Evolutionary conservation across 2,888 invertebrate species (phyloP), one percentile per base, ranked within the genome.

Genomic region (Caenorhabditis afra): DNA sequence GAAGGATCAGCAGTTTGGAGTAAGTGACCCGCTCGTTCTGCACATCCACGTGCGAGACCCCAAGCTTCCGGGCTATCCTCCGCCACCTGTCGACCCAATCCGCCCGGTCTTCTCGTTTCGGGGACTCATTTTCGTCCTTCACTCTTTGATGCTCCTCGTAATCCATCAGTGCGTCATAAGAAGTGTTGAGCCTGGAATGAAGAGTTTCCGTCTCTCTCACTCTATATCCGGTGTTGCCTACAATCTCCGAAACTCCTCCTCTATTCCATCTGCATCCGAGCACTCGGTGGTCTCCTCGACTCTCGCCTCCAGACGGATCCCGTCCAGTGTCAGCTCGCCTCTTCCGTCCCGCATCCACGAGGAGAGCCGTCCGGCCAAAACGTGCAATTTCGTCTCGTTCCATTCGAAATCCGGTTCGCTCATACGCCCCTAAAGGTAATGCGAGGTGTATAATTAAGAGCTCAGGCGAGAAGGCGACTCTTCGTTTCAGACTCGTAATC

Each of bases 81-180:
- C 39, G 53, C 75, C 75, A 75, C 14, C 37, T 45, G 2, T 37
- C 8, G 1, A 52, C 53, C 66, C 66, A 75, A 23, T 61, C 22
- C 0, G 29, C 8, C 10, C 11, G 16, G 0, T 29, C 29, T 29
- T 7, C 29, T 29, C 29, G 3, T 29, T 7, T 29, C 14, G 64
- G 39, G 7, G 59, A 59, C 22, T 3, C 22, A 12, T 22, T 14
- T 7, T 50, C 35, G 47, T 37, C n/a, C 35, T 71, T 62, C n/a
- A 71, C 64, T 64, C 44, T 55, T n/a, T 71, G 71, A n/a, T 71
- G 71, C n/a, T 71, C 71, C 55, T 71, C 64, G 55, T 71, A 71
- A 35, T 71, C 71, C 55, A 71, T 71, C 29, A 71, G 35, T 7
- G 53, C 47, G 39, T 71, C 71, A 20, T 55, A 71, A 1, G 55